phyloP scores from a whole-genome alignment of 92 coral and sea anemone genomes.

The Blastomussa wellsi region DNA sequence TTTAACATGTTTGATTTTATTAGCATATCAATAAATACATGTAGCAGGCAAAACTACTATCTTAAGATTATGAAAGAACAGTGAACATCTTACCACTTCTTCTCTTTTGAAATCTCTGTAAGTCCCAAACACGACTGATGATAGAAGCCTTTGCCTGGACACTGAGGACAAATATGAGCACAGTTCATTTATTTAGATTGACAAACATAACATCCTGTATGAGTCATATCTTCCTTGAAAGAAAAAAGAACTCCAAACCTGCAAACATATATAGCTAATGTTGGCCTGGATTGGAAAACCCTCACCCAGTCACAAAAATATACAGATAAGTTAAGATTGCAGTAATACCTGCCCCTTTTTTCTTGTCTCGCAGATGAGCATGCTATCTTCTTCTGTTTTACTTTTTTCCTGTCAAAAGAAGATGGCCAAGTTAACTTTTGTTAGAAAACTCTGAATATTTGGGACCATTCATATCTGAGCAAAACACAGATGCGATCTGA shows the following conservation, averaged over 20 bases:
- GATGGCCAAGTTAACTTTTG: neutral
- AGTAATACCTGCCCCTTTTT: slow-evolving; percentile 3
- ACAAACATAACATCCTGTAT: neutral
- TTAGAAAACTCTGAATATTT: neutral
- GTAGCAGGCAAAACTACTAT: neutral
- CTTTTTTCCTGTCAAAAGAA: neutral
- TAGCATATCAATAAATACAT: slow-evolving; percentile 1
- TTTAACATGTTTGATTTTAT: too few species aligned
- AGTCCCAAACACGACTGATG: slow-evolving; percentile 7
- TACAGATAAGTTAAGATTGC: neutral
- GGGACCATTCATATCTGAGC: neutral
- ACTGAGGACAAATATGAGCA: neutral
- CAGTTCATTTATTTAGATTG: neutral
- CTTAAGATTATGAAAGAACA: neutral
- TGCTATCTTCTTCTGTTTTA: neutral
- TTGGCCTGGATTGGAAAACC: neutral
- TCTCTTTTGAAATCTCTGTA: slow-evolving; percentile 6
- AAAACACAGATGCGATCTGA: too few species aligned
- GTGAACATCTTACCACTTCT: too few species aligned
- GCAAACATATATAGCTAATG: neutral
- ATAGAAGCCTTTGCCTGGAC: slow-evolving; percentile 7
- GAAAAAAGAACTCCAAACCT: neutral
- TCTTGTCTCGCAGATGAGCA: slow-evolving; percentile 5
- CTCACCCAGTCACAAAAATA: slow-evolving; percentile 13
- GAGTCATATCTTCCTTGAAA: neutral